Evolutionary conservation across 2,113 vertebrate genomes (phyloP), one percentile per base, ranked within the genome.

Genomic region (Tetrax tetrax): DNA sequence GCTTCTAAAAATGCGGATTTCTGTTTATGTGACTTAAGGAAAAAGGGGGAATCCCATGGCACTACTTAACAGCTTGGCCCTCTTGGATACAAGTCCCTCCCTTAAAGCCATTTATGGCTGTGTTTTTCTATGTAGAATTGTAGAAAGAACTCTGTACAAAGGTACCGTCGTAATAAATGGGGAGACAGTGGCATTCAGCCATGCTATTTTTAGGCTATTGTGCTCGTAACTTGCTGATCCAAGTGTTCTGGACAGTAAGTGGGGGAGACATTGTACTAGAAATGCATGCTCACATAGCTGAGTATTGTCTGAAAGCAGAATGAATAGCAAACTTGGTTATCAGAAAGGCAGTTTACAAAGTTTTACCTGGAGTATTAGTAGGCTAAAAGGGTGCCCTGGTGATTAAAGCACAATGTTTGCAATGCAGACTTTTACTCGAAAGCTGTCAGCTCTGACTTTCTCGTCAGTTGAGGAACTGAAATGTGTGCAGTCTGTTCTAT

Each of bases 191-290:
- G 94, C 88, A 60, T 87, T 15, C 59, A 93, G 94, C 83, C 93
- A 91, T 79, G 76, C 90, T 92, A 92, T 93, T 93, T 96, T 92
- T 95, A 94, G 93, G 51, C 65, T 19, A 83, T 92, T 91, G 84
- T 97, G 70, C 90, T 92, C 64, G 95, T 88, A 81, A 96, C 88
- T 96, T 96, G 93, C 95, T 97, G 96, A 96, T 95, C 65, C 96
- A 83, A 96, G 56, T 95, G 88, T 94, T 97, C 72, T 93, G 95
- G 93, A 50, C 94, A 87, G 80, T 90, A 68, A 92, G 43, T 57
- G 65, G 38, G 83, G 72, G 90, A 93, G 95, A 86, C 53, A 14
- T 47, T 85, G 47, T 77, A 75, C 64, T 93, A 78, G 63, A 95
- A 93, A 81, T 87, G 72, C n/a, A 29, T 9, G 33, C 57, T 95